Base-by-base conservation (phyloP, 2,797 vertebrate species). In the Microctenopoma stevenorrisi region DNA sequence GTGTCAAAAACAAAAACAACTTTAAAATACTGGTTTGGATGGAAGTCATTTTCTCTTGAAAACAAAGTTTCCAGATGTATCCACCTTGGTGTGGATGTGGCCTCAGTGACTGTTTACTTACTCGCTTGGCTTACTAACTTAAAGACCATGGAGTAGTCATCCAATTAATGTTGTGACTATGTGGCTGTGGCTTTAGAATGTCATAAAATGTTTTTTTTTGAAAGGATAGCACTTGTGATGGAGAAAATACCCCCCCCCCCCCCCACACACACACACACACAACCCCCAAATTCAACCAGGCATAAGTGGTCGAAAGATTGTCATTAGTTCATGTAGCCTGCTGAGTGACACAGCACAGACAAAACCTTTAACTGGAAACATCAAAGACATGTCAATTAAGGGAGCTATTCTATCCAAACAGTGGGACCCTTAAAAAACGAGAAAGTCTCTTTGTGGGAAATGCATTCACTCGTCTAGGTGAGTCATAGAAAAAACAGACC, bases 371-470 rank as follows among this genome's bases (percentile, higher is more conserved):
- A 91, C 69, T 58, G 69, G 60, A 67, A 68, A 74, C 86, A 85
- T 89, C 81, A 92, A 91, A 90, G 83, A 16, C 1, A 28, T 60
- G 75, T 86, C 84, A 80, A 86, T 89, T 88, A 86, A 74, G 26
- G 59, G 68, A 64, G 76, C 71, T 76, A 72, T 81, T 82, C 72
- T 82, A 79, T 76, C 73, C 78, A 64, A 80, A 85, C 76, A 75
- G 81, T 73, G 78, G 79, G 70, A 47, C 79, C 56, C 68, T 62
- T 46, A 44, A 30, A 50, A 60, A 56, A 40, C n/a, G 42, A 78
- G 81, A 78, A 78, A 74, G 72, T 78, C 63, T 69, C 61, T 68
- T 78, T 76, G 79, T 84, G 57, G 84, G 82, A 88, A 89, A 82
- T 13, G 60, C 60, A 42, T 42, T 47, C 66, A 46, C 70, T 79